Evolutionary conservation across 2,888 invertebrate species (phyloP), one percentile per base, ranked within the genome.

Genomic region (Rhamphomyia laevipes): DNA sequence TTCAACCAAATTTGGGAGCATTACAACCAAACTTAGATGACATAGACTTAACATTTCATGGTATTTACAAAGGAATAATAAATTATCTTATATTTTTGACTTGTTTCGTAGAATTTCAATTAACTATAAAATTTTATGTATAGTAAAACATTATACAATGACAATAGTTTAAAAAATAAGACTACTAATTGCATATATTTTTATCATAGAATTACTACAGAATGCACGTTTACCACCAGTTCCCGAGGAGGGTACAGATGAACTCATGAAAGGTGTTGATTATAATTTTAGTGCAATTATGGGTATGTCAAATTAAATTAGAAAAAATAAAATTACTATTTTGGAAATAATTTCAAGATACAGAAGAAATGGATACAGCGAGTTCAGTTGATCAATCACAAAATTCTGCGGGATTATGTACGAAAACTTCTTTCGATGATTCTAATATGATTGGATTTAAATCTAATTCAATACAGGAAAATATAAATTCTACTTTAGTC

Each of bases 1-100:
- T 99, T 70, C 99, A 99, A 73, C 99, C 99, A 47, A 95, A 95
- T 66, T 80, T 99, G 63, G 88, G 94, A 38, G 94, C 96, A 48
- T 74, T 99, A 53, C 97, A 99, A 72, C 97, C 99, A 55, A 93
- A 91, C 73, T 78, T 96, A 62, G 93, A 94, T 65, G 93, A 93
- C 72, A 90, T 90, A 71, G 90, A 67, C 56, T 85, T 90, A 70
- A 89, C 87, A 9, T 74, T 88, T 56, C 86, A 85, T 73, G 88
- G 86, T 86, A 72, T 41, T 51, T 51, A 17, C 6, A 48, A 27
- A n/a, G 3, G 17, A 17, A 37, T 27, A 42, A 43, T 46, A n/a
- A 27, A 21, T 49, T 47, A 11, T 35, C 2, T 21, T 33, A 16
- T 43, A 12, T 31, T 10, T 15, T 46, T 46, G n/a, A 37, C 5